These are phyloP conservation scores for Pangasius macronema DNA, from an alignment of 2,797 vertebrate genomes.

Conservation along the genomic window DNA sequence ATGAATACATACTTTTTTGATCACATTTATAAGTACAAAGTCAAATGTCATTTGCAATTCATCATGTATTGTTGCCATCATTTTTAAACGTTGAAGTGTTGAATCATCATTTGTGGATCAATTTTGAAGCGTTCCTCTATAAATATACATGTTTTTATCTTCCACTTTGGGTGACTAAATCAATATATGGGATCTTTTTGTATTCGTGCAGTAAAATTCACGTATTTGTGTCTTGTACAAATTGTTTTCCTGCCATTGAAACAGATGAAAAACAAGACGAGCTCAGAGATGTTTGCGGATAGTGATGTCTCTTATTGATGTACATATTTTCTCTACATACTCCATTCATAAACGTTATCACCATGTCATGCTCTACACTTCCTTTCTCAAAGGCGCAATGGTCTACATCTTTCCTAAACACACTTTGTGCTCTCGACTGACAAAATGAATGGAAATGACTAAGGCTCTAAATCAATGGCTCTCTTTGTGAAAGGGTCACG, in stretches of 20 bases:
- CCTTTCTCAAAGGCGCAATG: background rate
- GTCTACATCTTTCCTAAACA: background rate
- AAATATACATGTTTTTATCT: no score
- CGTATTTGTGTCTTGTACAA: background rate
- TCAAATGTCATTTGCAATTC: background rate
- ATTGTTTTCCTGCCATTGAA: background rate
- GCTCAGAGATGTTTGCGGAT: background rate
- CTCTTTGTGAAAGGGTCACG: background rate
- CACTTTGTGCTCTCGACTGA: background rate
- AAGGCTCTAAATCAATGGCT: background rate
- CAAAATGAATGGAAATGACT: background rate
- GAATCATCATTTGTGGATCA: background rate
- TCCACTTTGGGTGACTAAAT: background rate
- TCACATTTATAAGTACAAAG: no score
- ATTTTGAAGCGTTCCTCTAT: background rate
- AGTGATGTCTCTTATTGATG: background rate
- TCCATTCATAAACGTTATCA: background rate
- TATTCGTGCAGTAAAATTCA: background rate
- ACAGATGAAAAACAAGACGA: background rate
- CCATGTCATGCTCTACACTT: background rate
- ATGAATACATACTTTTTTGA: no score
- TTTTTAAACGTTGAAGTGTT: background rate
- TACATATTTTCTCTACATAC: background rate
- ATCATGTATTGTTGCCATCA: background rate
- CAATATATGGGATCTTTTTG: background rate